Conservation (phyloP, 2,888 invertebrate species). For the Drosophila tripunctata region DNA sequence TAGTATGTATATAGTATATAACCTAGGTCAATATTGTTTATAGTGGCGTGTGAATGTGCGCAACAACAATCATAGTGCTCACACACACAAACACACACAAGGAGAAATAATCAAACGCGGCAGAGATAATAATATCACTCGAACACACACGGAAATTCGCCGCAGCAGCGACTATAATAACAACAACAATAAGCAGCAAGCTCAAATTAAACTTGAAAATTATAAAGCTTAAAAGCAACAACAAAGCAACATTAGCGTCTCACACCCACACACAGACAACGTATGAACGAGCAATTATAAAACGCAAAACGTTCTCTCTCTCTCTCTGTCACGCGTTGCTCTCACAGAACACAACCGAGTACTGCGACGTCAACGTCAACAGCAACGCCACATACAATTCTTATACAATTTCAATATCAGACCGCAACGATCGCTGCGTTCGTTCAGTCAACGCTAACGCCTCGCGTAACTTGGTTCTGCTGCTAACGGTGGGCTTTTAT, state of each 20-base stretch:
- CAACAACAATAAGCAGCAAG: conserved; percentile 22
- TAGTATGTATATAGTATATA: conserved; percentile 50
- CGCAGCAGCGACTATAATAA: conserved; percentile 14
- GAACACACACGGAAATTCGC: conserved; percentile 49
- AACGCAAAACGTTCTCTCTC: conserved; percentile 24
- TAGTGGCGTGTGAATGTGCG: conserved; percentile 81
- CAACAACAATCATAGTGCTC: conserved; percentile 51
- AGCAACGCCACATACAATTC: conserved; percentile 25
- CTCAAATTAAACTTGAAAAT: conserved; percentile 67
- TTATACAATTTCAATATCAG: conserved; percentile 61
- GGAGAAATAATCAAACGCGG: conserved; percentile 28
- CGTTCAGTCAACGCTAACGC: conserved; percentile 46
- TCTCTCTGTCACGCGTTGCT: neutral
- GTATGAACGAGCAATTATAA: conserved; percentile 33
- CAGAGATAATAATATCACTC: conserved; percentile 42
- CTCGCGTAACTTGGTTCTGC: conserved; percentile 50
- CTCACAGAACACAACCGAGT: conserved; percentile 31
- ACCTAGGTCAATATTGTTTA: conserved; percentile 84
- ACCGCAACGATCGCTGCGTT: conserved; percentile 33
- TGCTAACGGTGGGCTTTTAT: conserved; percentile 64
- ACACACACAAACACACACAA: conserved; percentile 27
- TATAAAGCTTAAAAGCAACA: conserved; percentile 36
- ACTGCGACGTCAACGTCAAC: conserved; percentile 10
- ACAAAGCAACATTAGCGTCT: conserved; percentile 21
- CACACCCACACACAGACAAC: conserved; percentile 37